Conservation (phyloP, 2,888 invertebrate species). For the Chrysopilus asiliformis region DNA sequence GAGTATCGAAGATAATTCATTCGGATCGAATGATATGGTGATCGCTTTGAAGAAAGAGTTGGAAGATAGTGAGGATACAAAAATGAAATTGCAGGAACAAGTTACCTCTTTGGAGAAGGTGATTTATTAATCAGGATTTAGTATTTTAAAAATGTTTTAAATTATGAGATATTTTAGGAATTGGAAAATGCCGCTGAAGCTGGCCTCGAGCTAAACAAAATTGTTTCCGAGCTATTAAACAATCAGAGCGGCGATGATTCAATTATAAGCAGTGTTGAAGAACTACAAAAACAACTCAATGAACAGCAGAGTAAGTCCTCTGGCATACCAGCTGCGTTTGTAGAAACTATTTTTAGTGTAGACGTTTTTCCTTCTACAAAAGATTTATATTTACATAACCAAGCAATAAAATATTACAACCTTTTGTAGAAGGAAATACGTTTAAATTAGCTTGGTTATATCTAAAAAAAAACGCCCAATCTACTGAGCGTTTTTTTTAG, state of each 20-base stretch:
- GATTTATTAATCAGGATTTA: not conserved
- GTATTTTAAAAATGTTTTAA: not conserved
- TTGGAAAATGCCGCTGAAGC: constrained; percentile 71
- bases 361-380: too few species aligned
- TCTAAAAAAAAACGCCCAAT: too few species aligned
- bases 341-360: too few species aligned
- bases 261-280: constrained; percentile 49
- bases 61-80: constrained; percentile 38
- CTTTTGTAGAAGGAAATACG: too few species aligned
- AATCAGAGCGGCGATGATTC: constrained; percentile 54
- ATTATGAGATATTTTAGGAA: constrained; percentile 36
- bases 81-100: constrained; percentile 49
- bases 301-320: constrained; percentile 42
- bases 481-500: not conserved
- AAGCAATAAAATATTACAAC: too few species aligned
- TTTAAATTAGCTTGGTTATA: too few species aligned
- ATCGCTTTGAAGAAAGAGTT: constrained; percentile 51
- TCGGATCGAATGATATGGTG: constrained; percentile 59
- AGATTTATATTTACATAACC: too few species aligned
- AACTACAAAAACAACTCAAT: constrained; percentile 49
- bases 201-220: constrained; percentile 57
- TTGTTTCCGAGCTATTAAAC: constrained; percentile 50
- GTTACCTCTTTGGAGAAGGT: constrained; percentile 52
- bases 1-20: constrained; percentile 56
- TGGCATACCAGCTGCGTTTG: not conserved